A percentile compares a stretch with the other conserved stretches of the same genome.
Conservation (phyloP, 2,113 vertebrate species). For the Tenrec ecaudatus region DNA sequence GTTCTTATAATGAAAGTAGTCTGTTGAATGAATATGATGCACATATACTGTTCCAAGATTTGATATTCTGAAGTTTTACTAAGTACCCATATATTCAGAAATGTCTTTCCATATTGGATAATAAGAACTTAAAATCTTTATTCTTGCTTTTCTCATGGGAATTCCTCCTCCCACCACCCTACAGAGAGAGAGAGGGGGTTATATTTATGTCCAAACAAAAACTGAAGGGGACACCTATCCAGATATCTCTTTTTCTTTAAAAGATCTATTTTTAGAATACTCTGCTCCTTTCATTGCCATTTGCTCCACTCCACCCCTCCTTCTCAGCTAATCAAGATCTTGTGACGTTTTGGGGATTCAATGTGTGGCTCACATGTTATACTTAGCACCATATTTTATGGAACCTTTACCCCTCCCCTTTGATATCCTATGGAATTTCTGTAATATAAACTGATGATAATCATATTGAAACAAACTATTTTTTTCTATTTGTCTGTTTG, state of each 20-base stretch:
- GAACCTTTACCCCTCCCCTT: neutral
- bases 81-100: neutral
- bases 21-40: neutral
- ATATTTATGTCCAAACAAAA: neutral
- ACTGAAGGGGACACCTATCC: too few relatives aligned
- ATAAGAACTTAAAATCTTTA: neutral
- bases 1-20: neutral
- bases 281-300: neutral
- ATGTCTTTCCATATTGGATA: neutral
- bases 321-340: neutral
- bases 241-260: neutral
- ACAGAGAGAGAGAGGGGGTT: too few relatives aligned
- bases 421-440: neutral
- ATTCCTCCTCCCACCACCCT: neutral
- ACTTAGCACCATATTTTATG: neutral
- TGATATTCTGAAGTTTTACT: neutral
- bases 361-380: neutral
- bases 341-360: neutral
- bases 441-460: neutral
- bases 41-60: neutral
- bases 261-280: neutral
- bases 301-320: neutral
- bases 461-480: neutral
- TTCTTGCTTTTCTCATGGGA: neutral
- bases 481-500: neutral